Conservation (phyloP, 2,888 invertebrate genomes). For the Scrobipalpa costella region DNA sequence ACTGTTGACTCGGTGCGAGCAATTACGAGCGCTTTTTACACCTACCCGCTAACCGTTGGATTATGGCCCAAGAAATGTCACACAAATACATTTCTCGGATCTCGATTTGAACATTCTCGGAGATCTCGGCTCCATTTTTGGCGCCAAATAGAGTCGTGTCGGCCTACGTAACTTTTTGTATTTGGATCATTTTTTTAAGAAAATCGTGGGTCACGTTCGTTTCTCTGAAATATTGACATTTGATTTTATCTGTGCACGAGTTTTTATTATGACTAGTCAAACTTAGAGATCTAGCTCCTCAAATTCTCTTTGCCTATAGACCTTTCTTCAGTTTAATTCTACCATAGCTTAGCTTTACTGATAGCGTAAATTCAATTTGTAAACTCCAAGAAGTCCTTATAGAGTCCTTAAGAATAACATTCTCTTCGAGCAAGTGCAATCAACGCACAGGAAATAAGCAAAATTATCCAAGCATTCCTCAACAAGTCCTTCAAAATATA, state of each 20-base stretch:
- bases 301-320: too few relatives aligned
- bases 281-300: too few relatives aligned
- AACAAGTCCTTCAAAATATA: conserved; percentile 8
- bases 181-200: background rate
- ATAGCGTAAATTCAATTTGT: background rate
- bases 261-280: too few relatives aligned
- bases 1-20: conserved; percentile 55
- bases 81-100: conserved; percentile 50
- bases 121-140: conserved; percentile 38
- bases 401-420: conserved; percentile 3
- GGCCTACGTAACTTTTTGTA: background rate
- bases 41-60: conserved; percentile 65
- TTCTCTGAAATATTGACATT: conserved; percentile 44
- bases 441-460: background rate
- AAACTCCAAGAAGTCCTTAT: too few relatives aligned
- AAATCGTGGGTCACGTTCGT: conserved; percentile 48
- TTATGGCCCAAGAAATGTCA: conserved; percentile 63
- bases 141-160: conserved; percentile 39
- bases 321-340: too few relatives aligned
- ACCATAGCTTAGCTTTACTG: background rate
- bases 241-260: conserved; percentile 45
- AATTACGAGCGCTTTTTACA: conserved; percentile 76
- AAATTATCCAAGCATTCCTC: too few relatives aligned
- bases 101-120: conserved; percentile 35
- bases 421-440: background rate